phyloP scores from a whole-genome alignment of 2,113 vertebrate species.

The Sylvietta virens region DNA sequence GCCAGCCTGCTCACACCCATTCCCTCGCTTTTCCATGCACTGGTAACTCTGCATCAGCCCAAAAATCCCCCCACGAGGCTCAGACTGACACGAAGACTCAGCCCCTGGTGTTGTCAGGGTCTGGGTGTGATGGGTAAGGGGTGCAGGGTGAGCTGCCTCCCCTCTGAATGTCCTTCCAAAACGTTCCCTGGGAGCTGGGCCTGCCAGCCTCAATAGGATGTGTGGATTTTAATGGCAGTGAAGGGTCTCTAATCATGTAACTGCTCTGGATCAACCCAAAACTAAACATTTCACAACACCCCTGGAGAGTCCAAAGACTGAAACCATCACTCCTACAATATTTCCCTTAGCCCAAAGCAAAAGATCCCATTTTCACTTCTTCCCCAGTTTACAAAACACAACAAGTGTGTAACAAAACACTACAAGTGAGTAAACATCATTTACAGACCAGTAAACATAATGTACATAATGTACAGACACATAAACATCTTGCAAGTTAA shows the following conservation, averaged over 20 bases:
- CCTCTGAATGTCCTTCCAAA: neutral
- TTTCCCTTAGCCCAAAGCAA: neutral
- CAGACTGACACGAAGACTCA: neutral
- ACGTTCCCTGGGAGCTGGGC: neutral
- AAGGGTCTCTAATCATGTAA: neutral
- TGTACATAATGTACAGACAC: neutral
- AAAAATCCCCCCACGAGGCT: neutral
- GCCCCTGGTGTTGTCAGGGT: accelerated
- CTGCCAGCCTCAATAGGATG: neutral
- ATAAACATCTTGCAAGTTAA: neutral
- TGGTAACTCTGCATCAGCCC: neutral
- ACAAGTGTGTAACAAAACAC: no score
- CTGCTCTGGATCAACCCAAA: neutral
- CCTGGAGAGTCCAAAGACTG: neutral
- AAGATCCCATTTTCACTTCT: neutral
- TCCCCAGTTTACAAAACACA: neutral
- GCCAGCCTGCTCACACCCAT: neutral
- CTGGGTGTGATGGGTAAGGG: neutral
- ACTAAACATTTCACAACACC: neutral
- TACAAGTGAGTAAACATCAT: neutral
- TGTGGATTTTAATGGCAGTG: neutral
- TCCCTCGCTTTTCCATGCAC: accelerated
- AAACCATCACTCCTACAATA: neutral
- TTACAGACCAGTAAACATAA: neutral
- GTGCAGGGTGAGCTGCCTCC: no score